A percentile compares a stretch with the other conserved stretches of the same genome.
Conservation (phyloP, 2,888 invertebrate species). For the Watsonalla binaria region DNA sequence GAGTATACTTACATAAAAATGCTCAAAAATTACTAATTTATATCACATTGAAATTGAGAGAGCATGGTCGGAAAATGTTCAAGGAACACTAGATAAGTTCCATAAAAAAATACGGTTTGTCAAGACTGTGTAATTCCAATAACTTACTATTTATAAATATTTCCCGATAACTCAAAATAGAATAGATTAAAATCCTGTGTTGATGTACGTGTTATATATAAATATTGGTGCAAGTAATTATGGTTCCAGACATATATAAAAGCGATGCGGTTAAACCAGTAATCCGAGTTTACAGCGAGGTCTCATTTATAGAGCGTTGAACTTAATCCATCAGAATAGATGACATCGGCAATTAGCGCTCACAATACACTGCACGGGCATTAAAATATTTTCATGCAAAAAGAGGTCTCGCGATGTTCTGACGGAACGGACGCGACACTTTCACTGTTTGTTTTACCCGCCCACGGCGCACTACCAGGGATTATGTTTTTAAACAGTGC, state of each 20-base stretch:
- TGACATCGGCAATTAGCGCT: constrained; percentile 37
- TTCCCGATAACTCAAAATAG: too few relatives aligned
- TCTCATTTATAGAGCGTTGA: constrained; percentile 28
- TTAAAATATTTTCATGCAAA: constrained; percentile 58
- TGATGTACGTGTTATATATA: too few relatives aligned
- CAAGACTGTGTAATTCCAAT: too few relatives aligned
- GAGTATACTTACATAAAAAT: not conserved
- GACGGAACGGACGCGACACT: constrained; percentile 53
- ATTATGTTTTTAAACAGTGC: constrained; percentile 39
- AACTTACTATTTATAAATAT: too few relatives aligned
- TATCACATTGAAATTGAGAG: too few relatives aligned
- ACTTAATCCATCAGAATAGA: constrained; percentile 31
- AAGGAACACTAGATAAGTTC: too few relatives aligned
- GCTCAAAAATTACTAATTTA: too few relatives aligned
- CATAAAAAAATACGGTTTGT: too few relatives aligned
- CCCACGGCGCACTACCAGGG: not conserved
- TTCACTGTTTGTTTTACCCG: constrained; percentile 54
- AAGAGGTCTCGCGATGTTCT: constrained; percentile 34
- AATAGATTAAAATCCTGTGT: too few relatives aligned
- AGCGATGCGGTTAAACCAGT: not conserved
- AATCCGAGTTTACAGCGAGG: constrained; percentile 11
- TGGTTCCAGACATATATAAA: not conserved
- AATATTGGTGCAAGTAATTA: too few relatives aligned
- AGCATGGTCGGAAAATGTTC: too few relatives aligned
- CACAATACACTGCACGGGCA: constrained; percentile 39